phyloP scores from a whole-genome alignment of 1,140 invertebrate species.

The Patella vulgata region DNA sequence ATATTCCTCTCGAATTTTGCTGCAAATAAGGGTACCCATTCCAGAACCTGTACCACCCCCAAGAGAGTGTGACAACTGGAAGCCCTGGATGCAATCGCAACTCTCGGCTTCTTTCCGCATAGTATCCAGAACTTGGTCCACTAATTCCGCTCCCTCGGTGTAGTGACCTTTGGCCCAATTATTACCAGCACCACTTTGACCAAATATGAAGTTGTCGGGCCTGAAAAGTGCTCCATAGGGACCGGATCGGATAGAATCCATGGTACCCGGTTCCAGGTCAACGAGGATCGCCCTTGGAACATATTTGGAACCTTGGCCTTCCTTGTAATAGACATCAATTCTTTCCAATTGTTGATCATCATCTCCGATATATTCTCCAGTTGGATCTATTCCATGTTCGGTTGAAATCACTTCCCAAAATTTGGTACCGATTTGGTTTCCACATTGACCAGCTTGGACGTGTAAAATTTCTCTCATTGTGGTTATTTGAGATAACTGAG shows the following conservation, averaged over 20 bases:
- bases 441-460: slow-evolving; percentile 80
- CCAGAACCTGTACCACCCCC: slow-evolving; percentile 67
- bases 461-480: slow-evolving; percentile 85
- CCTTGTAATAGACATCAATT: slow-evolving; percentile 69
- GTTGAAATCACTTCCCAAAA: no score
- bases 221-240: slow-evolving; percentile 82
- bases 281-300: slow-evolving; percentile 90
- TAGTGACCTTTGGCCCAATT: no score
- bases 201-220: slow-evolving; percentile 77
- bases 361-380: slow-evolving; percentile 68
- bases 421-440: slow-evolving; percentile 82
- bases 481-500: no score
- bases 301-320: slow-evolving; percentile 78
- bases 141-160: no score
- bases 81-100: slow-evolving; percentile 78
- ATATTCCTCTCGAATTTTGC: slow-evolving; percentile 72
- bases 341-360: slow-evolving; percentile 68
- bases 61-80: slow-evolving; percentile 82
- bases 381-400: slow-evolving; percentile 69
- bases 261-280: slow-evolving; percentile 92
- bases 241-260: slow-evolving; percentile 91
- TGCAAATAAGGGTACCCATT: slow-evolving; percentile 72
- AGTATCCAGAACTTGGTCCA: no score
- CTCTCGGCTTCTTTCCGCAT: no score
- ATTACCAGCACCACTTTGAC: no score